Evolutionary conservation across 2,888 invertebrate species (phyloP), one percentile per base, ranked within the genome.

Genomic region (Eueremaeus valkanovi): DNA sequence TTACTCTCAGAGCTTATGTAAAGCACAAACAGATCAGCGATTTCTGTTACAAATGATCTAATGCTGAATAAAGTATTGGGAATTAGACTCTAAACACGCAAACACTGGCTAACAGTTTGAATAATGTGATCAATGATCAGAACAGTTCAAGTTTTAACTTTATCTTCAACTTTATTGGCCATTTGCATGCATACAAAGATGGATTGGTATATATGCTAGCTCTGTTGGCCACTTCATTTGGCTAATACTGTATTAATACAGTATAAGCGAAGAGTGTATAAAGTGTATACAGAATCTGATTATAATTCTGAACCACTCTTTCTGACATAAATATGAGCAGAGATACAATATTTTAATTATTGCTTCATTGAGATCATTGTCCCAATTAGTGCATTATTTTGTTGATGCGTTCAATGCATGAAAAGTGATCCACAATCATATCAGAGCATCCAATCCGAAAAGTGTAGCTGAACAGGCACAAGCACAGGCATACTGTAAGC

Each of bases 361-460:
- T 21, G 31, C 9, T 16, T 40, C 18, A 24, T 68, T 42, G 68
- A 68, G 68, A 68, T 40, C 68, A 42, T 68, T 68, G 68, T 68
- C 36, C 68, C 68, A 68, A 68, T 68, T 40, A 68, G 42, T 24
- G 29, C 18, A 27, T 16, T 29, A 42, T 24, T 55, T 55, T 55
- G 63, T 63, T 63, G 33, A 63, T 63, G 33, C 63, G 13, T 63
- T 63, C 36, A 68, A 40, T 40, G 24, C 42, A 68, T 68, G 68
- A 68, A 68, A 68, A 68, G 68, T 68, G 68, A 68, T 68, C 68
- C 42, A 40, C 13, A 45, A 45, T n/a, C n/a, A n/a, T n/a, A n/a
- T n/a, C n/a, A n/a, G n/a, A 45, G 16, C 24, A 27, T 55, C 11
- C 3, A n/a, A 55, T 8, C 55, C 55, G 8, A 55, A 40, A 68